A percentile compares a stretch with the other conserved stretches of the same genome.
phyloP scores from a whole-genome alignment of 2,888 invertebrate genomes.

The Hymenopus coronatus region DNA sequence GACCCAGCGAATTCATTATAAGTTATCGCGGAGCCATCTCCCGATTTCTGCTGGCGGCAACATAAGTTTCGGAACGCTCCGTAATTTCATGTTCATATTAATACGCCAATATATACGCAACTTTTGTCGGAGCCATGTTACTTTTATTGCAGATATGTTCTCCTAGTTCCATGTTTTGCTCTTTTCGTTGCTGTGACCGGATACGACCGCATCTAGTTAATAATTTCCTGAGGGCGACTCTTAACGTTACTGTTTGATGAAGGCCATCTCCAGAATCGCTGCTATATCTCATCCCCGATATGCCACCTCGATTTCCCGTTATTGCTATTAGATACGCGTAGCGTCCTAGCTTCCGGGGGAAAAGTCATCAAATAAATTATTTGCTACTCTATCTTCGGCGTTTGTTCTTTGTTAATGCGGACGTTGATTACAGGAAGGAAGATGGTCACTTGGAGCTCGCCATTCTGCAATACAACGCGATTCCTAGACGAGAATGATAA shows the following conservation, averaged over 20 bases:
- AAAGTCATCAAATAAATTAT: neutral
- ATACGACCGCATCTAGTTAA: neutral
- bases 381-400: neutral
- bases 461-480: too few relatives aligned
- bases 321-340: neutral
- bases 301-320: neutral
- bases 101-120: neutral
- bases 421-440: neutral
- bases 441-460: neutral
- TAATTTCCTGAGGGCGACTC: neutral
- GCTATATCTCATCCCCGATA: neutral
- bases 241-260: neutral
- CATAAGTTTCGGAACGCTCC: too few relatives aligned
- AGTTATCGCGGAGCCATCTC: too few relatives aligned
- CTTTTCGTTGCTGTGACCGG: neutral
- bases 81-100: too few relatives aligned
- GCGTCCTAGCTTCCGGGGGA: neutral
- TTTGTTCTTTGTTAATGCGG: neutral
- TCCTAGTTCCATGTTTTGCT: neutral
- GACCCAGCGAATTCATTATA: too few relatives aligned
- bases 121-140: neutral
- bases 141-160: neutral
- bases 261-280: conserved; percentile 1
- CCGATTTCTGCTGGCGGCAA: too few relatives aligned
- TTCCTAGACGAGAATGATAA: neutral